Conservation (phyloP, 2,113 vertebrate genomes). For the Amphilophus citrinellus region DNA sequence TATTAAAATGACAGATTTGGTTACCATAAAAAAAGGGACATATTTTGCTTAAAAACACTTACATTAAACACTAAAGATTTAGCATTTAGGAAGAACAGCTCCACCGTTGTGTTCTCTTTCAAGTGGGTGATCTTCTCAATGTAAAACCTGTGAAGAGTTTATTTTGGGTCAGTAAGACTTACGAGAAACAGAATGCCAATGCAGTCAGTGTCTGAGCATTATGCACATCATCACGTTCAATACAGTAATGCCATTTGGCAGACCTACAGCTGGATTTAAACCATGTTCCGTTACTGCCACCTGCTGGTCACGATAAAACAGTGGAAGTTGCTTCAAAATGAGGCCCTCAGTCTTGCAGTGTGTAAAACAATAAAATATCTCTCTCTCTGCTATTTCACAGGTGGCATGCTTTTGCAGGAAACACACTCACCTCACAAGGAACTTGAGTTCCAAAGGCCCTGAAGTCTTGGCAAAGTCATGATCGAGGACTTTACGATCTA, state of each 20-base stretch:
- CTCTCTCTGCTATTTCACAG: not conserved
- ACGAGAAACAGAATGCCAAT: constrained; percentile 1
- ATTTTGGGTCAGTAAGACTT: constrained; percentile 13
- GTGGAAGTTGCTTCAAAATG: not conserved
- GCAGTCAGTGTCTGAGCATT: constrained; percentile 1
- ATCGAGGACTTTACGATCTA: constrained; percentile 95
- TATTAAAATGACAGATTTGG: not conserved
- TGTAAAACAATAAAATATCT: not conserved
- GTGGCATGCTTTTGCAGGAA: not conserved
- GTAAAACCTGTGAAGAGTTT: constrained; percentile 90
- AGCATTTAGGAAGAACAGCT: constrained; percentile 98
- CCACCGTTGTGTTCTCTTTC: constrained; percentile 94
- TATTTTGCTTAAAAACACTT: constrained; percentile 69
- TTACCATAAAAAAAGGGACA: not conserved
- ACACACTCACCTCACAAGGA: constrained; percentile 89
- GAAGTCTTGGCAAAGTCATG: constrained; percentile 94
- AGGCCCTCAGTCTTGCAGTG: not conserved
- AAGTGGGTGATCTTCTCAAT: constrained; percentile 94
- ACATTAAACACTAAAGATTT: constrained; percentile 94
- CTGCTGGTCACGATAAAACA: constrained; percentile 68
- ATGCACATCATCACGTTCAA: constrained; percentile 10
- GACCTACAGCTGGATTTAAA: not conserved
- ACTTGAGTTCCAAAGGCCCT: constrained; percentile 86
- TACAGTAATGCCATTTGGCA: not conserved
- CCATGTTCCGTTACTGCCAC: constrained; percentile 61